A percentile compares a stretch with the other conserved stretches of the same genome.
phyloP scores from a whole-genome alignment of 2,113 vertebrate species.

The Macaca mulatta region DNA sequence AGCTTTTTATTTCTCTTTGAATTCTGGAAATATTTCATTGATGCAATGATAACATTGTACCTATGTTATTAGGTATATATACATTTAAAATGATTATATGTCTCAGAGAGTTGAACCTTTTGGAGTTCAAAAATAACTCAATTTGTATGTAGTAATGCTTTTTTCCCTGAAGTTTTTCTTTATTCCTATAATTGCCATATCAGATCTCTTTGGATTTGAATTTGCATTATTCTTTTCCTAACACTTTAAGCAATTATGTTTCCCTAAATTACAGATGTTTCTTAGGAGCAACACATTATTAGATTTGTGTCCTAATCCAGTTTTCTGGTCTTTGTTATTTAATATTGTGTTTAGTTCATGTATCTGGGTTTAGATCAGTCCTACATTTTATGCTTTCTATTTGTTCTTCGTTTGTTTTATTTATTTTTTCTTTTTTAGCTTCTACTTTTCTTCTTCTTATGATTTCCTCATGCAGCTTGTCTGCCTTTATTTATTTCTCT shows the following conservation, averaged over 20 bases:
- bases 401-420: neutral
- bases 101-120: neutral
- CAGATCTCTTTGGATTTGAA: neutral
- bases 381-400: neutral
- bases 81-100: neutral
- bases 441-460: neutral
- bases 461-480: neutral
- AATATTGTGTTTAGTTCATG: neutral
- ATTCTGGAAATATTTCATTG: neutral
- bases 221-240: neutral
- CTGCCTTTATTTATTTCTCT: neutral
- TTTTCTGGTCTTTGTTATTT: neutral
- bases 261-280: neutral
- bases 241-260: neutral
- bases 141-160: neutral
- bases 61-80: neutral
- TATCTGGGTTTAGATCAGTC: neutral
- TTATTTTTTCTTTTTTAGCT: neutral
- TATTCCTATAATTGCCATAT: neutral
- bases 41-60: neutral
- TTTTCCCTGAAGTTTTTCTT: neutral
- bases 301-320: neutral
- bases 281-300: too few species aligned
- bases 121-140: neutral
- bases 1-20: neutral